Conservation (phyloP, 2,888 invertebrate species). For the Clivina fossor region DNA sequence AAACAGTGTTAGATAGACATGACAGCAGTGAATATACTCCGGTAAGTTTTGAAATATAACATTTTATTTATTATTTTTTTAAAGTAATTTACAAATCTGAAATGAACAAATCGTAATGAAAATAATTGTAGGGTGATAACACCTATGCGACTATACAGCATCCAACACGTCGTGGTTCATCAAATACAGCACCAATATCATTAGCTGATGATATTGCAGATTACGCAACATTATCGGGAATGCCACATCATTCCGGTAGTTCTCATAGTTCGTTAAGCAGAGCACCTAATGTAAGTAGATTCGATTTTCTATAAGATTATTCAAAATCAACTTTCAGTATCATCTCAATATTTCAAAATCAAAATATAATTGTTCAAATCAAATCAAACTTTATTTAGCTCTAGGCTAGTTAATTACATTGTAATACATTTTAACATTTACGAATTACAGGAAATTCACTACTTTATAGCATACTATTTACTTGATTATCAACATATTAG, state of each 20-base stretch:
- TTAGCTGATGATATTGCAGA: constrained; percentile 60
- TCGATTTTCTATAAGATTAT: too few species aligned
- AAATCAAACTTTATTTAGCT: too few species aligned
- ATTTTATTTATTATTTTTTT: not conserved
- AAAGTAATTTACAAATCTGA: not conserved
- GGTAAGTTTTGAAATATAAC: constrained; percentile 44
- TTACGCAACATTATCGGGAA: constrained; percentile 65
- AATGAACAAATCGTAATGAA: not conserved
- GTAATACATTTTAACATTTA: constrained; percentile 4
- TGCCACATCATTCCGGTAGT: constrained; percentile 49
- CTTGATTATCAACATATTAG: too few species aligned
- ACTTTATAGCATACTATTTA: too few species aligned
- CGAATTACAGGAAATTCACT: too few species aligned
- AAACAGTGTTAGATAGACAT: constrained; percentile 54
- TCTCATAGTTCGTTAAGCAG: constrained; percentile 56
- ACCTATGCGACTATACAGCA: constrained; percentile 81
- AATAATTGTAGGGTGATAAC: constrained; percentile 63
- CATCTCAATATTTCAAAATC: too few species aligned
- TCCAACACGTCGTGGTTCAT: constrained; percentile 56
- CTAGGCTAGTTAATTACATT: constrained; percentile 3
- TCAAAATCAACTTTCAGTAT: too few species aligned
- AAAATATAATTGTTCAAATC: too few species aligned
- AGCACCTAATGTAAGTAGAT: constrained; percentile 56
- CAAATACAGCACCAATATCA: constrained; percentile 52
- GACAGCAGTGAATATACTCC: constrained; percentile 57